Conservation (phyloP, 2,888 invertebrate genomes). For the Hyppa rectilinea region DNA sequence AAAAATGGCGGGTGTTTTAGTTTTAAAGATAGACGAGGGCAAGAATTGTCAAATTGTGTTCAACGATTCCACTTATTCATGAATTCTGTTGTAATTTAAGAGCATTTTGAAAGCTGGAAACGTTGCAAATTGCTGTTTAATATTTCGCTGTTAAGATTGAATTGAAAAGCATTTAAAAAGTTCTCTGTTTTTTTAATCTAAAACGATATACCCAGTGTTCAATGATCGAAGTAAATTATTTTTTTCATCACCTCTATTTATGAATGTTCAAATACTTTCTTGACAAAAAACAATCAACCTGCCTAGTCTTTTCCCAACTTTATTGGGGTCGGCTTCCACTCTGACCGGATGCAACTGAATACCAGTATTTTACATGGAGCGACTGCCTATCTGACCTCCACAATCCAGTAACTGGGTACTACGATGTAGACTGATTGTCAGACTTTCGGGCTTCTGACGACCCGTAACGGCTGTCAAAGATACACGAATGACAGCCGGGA, state of each 20-base stretch:
- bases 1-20: not conserved
- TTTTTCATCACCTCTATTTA: not conserved
- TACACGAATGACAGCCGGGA: too few relatives aligned
- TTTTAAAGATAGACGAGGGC: not conserved
- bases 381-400: too few relatives aligned
- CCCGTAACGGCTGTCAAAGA: too few relatives aligned
- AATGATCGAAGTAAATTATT: not conserved
- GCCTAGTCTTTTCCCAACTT: too few relatives aligned
- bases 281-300: too few relatives aligned
- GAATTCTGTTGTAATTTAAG: not conserved
- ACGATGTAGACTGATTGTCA: too few relatives aligned
- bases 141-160: not conserved
- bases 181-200: not conserved
- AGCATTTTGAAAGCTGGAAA: not conserved
- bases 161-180: not conserved
- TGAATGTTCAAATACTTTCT: not conserved
- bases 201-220: too few relatives aligned
- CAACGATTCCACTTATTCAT: not conserved
- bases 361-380: too few relatives aligned
- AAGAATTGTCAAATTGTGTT: not conserved
- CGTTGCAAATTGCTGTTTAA: not conserved
- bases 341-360: too few relatives aligned
- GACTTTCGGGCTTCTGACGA: too few relatives aligned
- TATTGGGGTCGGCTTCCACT: too few relatives aligned
- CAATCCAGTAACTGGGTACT: too few relatives aligned